phyloP scores from a whole-genome alignment of 2,888 invertebrate species.

The Pinctada fucata region DNA sequence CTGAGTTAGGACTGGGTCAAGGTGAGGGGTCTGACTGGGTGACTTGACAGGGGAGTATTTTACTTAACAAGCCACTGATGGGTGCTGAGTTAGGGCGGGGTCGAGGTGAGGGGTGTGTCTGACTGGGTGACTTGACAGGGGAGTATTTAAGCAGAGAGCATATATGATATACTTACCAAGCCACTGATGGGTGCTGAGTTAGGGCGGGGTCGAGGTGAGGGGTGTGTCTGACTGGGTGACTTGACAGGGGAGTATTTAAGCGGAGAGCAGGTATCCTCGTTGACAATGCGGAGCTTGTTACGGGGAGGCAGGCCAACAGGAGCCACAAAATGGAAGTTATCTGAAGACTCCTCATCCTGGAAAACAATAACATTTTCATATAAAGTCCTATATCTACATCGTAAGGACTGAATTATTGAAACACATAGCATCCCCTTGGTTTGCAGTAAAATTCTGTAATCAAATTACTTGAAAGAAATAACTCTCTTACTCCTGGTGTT shows the following conservation, averaged over 20 bases:
- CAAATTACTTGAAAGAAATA: no score
- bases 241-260: conserved; percentile 70
- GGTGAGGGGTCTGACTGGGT: conserved; percentile 35
- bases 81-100: conserved; percentile 45
- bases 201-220: conserved; percentile 44
- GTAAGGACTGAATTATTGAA: no score
- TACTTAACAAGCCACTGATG: conserved; percentile 49
- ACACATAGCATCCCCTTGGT: no score
- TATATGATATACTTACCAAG: conserved; percentile 47
- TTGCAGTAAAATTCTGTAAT: no score
- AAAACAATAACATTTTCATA: conserved; percentile 20
- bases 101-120: conserved; percentile 11
- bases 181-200: conserved; percentile 48
- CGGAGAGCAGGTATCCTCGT: conserved; percentile 71
- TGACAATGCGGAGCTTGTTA: conserved; percentile 55
- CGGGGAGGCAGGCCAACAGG: conserved; percentile 63
- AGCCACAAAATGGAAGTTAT: conserved; percentile 59
- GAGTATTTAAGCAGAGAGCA: conserved; percentile 70
- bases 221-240: conserved; percentile 17
- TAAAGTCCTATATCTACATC: not conserved
- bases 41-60: conserved; percentile 70
- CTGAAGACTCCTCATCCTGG: conserved; percentile 53
- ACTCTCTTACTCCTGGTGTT: no score
- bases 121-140: conserved; percentile 56
- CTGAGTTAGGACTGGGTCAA: conserved; percentile 43